Base-by-base conservation (phyloP, 2,113 vertebrate genomes). In the Cinclus cinclus region DNA sequence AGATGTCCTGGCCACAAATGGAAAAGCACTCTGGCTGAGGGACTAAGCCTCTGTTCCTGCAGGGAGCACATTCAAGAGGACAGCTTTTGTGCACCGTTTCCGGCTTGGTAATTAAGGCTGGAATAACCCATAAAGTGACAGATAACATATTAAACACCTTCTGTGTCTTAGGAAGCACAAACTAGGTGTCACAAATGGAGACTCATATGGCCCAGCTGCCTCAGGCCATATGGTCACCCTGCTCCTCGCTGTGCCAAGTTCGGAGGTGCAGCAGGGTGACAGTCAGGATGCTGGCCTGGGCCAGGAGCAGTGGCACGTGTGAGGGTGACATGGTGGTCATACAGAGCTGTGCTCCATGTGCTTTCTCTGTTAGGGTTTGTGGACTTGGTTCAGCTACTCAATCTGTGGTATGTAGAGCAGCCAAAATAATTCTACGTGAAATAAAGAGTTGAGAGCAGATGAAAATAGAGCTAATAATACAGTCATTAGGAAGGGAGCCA, bases 381-480 rank as follows among this genome's bases (percentile, higher is more conserved):
- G 85, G 70, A 85, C 42, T 83, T 90, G 85, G 90, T 96, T 97
- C 91, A 88, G 68, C 62, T 59, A 21, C 70, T 93, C 89, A 89
- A 83, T 87, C 93, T 87, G 92, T 62, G 71, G 65, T 53, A 80
- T 13, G 27, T 19, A 74, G 30, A 95, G 85, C 69, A 95, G 96
- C 96, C 92, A 95, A 96, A 97, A 92, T 60, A 97, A 95, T 83
- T 93, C 80, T 10, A 15, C n/a, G 70, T 8, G 76, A 96, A 93
- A 87, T 74, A 92, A 97, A 95, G 83, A 92, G 91, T 64, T 63
- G 91, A 91, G 95, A 97, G 95, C 49, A 92, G 93, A 97, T 89
- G 94, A 97, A 97, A 97, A 95, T 37, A 62, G 68, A 98, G 87
- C 93, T 97, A 97, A 97, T 96, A 93, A 96, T 89, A 73, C 30